Evolutionary conservation across 2,113 vertebrate species (phyloP).

Genomic region (Melanerpes formicivorus): DNA sequence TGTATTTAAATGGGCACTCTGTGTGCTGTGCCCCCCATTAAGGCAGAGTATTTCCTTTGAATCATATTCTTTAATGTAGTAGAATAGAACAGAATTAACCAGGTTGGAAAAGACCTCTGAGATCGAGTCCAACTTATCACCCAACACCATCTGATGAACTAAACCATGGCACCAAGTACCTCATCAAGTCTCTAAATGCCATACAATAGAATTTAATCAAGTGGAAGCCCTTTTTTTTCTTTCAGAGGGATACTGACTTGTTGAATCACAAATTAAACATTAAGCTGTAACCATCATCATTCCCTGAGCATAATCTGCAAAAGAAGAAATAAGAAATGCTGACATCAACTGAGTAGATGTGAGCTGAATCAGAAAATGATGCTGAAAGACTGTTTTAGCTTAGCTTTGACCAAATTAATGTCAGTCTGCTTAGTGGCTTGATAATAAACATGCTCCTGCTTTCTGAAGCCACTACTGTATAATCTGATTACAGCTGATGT

Average conservation of each 20-base stretch:
- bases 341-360: conserved; percentile 18
- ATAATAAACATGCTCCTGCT: conserved; percentile 67
- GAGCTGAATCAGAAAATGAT: conserved; percentile 58
- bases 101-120: too few species aligned
- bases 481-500: conserved; percentile 69
- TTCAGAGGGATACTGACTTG: not conserved
- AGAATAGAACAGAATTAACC: not conserved
- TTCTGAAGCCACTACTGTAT: conserved; percentile 70
- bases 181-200: not conserved
- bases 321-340: not conserved
- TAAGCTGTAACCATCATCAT: not conserved
- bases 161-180: too few species aligned
- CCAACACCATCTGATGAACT: too few species aligned
- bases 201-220: not conserved
- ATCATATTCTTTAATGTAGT: not conserved
- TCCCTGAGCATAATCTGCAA: conserved; percentile 24
- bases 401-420: conserved; percentile 61
- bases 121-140: too few species aligned
- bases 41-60: not conserved
- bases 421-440: conserved; percentile 65
- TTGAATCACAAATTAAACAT: not conserved
- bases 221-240: not conserved
- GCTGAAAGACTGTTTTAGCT: conserved; percentile 45
- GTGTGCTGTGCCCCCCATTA: not conserved
- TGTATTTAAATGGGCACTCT: not conserved